Evolutionary conservation across 2,888 invertebrate genomes (phyloP), one percentile per base, ranked within the genome.

Genomic region (Stramonita haemastoma): DNA sequence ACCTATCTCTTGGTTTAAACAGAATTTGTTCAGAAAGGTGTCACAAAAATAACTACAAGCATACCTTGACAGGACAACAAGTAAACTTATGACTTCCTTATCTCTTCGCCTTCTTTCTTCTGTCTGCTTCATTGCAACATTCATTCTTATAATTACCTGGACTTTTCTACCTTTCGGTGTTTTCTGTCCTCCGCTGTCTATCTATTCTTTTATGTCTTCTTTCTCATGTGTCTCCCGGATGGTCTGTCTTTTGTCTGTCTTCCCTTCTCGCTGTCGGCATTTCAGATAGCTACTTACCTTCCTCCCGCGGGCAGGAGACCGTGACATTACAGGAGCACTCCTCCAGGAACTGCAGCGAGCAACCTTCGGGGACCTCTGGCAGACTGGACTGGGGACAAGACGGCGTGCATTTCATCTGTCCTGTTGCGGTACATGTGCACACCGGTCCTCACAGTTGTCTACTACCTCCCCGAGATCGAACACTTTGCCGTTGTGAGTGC

Each of bases 401-500:
- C 5, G 92, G 91, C 17, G 90, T 87, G 85, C 93, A 93, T 2
- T 90, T 84, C 85, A 93, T 92, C 77, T 90, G 70, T 0, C 93
- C 93, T 34, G 90, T 92, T 0, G 89, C 70, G 26, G 91, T 34
- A 86, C 93, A 93, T 17, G 91, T 91, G 89, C 93, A 93, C 93
- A 93, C 17, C 90, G 88, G 77, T 93, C 93, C 89, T 92, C 92
- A 77, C 93, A 93, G 84, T 92, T 92, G 19, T 93, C 90, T 11
- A 90, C 85, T 29, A 93, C 87, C 84, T 92, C 89, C 34, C 92
- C 91, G 13, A 93, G 92, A n/a, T 87, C 26, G 73, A 92, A 91
- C 17, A 85, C 36, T 0, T 86, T 86, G 0, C 91, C 92, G 84
- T 90, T 90, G 84, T 92, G 91, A 1, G 90, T 66, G 89, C 93